Evolutionary conservation across 2,113 vertebrate species (phyloP).

Genomic region (Sterna hirundo): DNA sequence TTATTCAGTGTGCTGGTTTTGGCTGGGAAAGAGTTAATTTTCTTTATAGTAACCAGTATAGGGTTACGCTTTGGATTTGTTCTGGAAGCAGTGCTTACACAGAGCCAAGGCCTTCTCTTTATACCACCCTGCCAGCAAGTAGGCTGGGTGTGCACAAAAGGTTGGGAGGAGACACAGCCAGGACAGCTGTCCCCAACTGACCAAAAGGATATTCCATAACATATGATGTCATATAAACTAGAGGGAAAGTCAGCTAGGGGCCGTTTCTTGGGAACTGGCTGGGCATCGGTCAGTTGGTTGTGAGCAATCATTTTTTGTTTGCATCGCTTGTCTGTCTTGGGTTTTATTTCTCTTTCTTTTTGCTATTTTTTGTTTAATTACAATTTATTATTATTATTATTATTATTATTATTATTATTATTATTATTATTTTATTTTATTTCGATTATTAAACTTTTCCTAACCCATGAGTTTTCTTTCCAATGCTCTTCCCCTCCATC

Average conservation of each 20-base stretch:
- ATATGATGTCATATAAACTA: background rate
- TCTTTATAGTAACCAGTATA: background rate
- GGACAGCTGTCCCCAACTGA: background rate
- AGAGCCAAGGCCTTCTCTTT: background rate
- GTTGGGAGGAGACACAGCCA: background rate
- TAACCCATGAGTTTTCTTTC: background rate
- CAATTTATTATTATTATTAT: background rate
- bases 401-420: background rate
- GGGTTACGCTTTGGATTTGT: background rate
- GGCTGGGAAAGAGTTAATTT: background rate
- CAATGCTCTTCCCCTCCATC: background rate
- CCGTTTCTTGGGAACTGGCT: background rate
- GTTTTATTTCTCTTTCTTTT: background rate
- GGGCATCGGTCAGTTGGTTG: background rate
- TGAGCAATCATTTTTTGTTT: background rate
- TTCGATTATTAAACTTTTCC: background rate
- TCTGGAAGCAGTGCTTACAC: background rate
- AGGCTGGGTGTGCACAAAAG: background rate
- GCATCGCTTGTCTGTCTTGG: background rate
- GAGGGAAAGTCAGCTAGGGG: background rate
- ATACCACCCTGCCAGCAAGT: background rate
- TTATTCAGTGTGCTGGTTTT: background rate
- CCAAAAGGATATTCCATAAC: background rate
- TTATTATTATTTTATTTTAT: background rate
- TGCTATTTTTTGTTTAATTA: background rate